Base-by-base conservation (phyloP, 2,797 vertebrate species). In the Gallirallus australis region DNA sequence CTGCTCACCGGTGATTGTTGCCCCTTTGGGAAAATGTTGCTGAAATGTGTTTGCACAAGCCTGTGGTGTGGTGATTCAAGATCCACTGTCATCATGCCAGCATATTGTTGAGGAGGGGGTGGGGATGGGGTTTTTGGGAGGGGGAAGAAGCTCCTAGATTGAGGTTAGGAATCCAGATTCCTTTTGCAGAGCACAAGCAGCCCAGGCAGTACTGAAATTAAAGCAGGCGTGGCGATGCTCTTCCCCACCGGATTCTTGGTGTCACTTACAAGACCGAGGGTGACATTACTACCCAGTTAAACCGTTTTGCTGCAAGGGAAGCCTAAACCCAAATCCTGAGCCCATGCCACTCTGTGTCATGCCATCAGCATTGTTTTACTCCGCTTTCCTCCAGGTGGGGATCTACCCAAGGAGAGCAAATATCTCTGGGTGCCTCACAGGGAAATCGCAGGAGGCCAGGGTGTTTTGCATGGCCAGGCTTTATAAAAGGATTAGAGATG, bases 401-500 rank as follows among this genome's bases (percentile, higher is more conserved):
- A 56, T 88, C 54, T 79, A 48, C n/a, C 66, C 82, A 69, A 66
- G 65, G 35, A 48, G 52, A 73, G 56, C 47, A 25, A 12, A 2
- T 40, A 48, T 33, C 56, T 82, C 23, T 60, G 59, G 56, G 79
- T 82, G 82, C 81, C 59, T 71, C 79, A 65, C 37, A 42, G 79
- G 59, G 17, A 89, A 45, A 5, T 11, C 89, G 73, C 81, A 42
- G 54, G 35, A 93, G 53, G 47, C 54, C 88, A 63, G 37, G 35
- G 27, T 79, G 79, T 86, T 80, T 78, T 88, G 82, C 84, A 64
- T 71, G 72, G 77, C 56, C 79, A 69, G 61, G 45, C 64, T 73
- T 86, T 94, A 65, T 89, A 71, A 89, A 89, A 76, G 79, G 53
- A 73, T 79, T 77, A 78, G 70, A 75, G 25, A 72, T 70, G 37